Percentiles rank a stretch among this genome's conserved stretches.
phyloP scores from a whole-genome alignment of 2,797 vertebrate species.

The Argyrosomus regius region DNA sequence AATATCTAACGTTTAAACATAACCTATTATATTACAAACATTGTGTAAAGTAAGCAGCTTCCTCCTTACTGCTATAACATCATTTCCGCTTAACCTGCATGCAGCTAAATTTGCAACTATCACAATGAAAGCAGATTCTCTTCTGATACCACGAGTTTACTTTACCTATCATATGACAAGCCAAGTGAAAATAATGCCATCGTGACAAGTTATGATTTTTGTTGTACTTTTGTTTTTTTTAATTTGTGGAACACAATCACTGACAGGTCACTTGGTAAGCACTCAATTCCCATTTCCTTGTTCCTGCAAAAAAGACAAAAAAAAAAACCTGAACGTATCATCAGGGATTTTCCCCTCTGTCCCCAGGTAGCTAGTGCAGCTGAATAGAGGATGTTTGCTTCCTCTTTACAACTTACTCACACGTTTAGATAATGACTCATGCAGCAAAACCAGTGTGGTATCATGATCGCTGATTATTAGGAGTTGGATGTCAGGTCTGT shows the following conservation, averaged over 20 bases:
- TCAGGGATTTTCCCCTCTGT: slow-evolving; percentile 53
- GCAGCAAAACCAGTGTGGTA: neutral
- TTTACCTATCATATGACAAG: slow-evolving; percentile 26
- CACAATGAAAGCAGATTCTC: slow-evolving; percentile 12
- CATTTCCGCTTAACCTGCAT: neutral
- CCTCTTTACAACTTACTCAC: slow-evolving; percentile 58
- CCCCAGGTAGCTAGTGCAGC: slow-evolving; percentile 37
- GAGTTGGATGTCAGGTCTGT: neutral
- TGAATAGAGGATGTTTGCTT: slow-evolving; percentile 52
- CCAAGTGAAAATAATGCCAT: slow-evolving; percentile 3
- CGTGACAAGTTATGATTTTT: neutral
- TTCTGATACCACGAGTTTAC: neutral
- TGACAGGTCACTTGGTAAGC: neutral
- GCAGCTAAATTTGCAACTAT: neutral
- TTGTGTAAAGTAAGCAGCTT: neutral
- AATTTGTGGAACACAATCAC: slow-evolving; percentile 21
- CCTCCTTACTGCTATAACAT: neutral
- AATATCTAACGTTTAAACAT: neutral
- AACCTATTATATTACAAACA: slow-evolving; percentile 8
- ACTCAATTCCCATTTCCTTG: slow-evolving; percentile 57
- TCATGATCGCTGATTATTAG: neutral
- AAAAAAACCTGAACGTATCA: slow-evolving; percentile 1
- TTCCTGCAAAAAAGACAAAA: slow-evolving; percentile 33
- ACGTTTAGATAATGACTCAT: slow-evolving; percentile 55
- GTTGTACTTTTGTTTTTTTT: neutral